phyloP scores from a whole-genome alignment of 2,888 invertebrate species.

The Geotrupes spiniger region DNA sequence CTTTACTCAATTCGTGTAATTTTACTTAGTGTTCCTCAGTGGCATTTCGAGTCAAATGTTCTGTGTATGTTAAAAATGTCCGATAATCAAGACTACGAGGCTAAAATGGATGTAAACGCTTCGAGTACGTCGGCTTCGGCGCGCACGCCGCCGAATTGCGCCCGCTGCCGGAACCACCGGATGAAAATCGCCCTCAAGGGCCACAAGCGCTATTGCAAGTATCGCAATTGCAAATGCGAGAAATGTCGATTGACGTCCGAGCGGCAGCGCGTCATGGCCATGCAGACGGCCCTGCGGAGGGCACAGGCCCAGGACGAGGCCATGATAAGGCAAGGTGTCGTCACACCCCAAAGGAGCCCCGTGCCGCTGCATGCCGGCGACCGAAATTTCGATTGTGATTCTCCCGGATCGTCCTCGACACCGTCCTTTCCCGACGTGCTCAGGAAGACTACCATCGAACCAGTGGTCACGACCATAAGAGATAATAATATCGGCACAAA shows the following conservation, averaged over 20 bases:
- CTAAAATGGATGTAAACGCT: slow-evolving; percentile 54
- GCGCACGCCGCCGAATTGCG: slow-evolving; percentile 87
- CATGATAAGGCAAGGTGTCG: slow-evolving; percentile 42
- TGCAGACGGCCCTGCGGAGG: slow-evolving; percentile 78
- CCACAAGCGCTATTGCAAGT: slow-evolving; percentile 90
- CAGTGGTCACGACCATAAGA: slow-evolving; percentile 37
- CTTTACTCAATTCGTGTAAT: neutral
- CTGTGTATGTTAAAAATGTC: slow-evolving; percentile 42
- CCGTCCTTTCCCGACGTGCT: slow-evolving; percentile 53
- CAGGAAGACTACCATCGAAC: slow-evolving; percentile 51
- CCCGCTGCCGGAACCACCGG: slow-evolving; percentile 89
- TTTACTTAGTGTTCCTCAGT: slow-evolving; percentile 3
- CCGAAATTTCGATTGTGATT: slow-evolving; percentile 52
- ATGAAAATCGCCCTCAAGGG: slow-evolving; percentile 84
- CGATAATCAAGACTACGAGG: slow-evolving; percentile 55
- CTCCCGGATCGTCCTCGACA: slow-evolving; percentile 61
- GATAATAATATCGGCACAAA: slow-evolving; percentile 25
- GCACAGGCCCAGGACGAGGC: slow-evolving; percentile 85
- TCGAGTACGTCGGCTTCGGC: slow-evolving; percentile 60
- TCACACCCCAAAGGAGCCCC: slow-evolving; percentile 48
- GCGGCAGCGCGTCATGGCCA: slow-evolving; percentile 85
- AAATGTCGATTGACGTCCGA: slow-evolving; percentile 86
- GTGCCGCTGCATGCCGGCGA: slow-evolving; percentile 48
- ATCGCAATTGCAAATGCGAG: slow-evolving; percentile 78
- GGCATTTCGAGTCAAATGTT: slow-evolving; percentile 3